Evolutionary conservation across 1,140 invertebrate genomes (phyloP), one percentile per base, ranked within the genome.

Genomic region (Palaemon carinicauda): DNA sequence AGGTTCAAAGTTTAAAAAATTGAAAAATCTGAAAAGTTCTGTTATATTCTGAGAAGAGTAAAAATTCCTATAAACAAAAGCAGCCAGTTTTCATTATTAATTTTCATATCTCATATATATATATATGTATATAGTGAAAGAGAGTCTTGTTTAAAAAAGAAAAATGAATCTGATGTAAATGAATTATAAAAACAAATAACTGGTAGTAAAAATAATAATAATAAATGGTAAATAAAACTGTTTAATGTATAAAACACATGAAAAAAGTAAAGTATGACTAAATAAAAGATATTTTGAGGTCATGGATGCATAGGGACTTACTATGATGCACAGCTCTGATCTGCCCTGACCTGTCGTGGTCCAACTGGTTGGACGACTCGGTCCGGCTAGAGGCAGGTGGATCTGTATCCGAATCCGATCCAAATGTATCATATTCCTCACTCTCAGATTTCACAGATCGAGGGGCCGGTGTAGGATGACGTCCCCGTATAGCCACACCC

Each of bases 371-470:
- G 90, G 95, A 95, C 89, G 94, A 95, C 91, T 95, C 95, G 60
- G 94, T 95, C 90, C 95, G 92, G 91, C 94, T 95, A 87, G 94
- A 95, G 75, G 94, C 95, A 88, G 95, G 90, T 90, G 95, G 94
- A 90, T 96, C 95, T 84, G 93, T 94, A 91, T 95, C 95, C 89
- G 95, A 95, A 90, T 95, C 95, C 90, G 94, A 95, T 89, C 95
- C 95, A 91, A 95, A 95, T 90, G 94, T 94, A 91, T 95, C 94
- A 89, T 94, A 94, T 87, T 94, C 93, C 89, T 94, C 93, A 27
- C 93, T 94, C 90, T 94, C 93, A 5, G 93, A 93, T 19, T 83
- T 90, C 53, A 87, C 79, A 10, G 85, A 87, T 21, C 56, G 85
- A 1, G 85, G 85, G 12, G 69, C 85, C 3, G 85, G 85, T 17